Evolutionary conservation across 2,888 invertebrate genomes (phyloP).

Genomic region (Leptinotarsa juncta): DNA sequence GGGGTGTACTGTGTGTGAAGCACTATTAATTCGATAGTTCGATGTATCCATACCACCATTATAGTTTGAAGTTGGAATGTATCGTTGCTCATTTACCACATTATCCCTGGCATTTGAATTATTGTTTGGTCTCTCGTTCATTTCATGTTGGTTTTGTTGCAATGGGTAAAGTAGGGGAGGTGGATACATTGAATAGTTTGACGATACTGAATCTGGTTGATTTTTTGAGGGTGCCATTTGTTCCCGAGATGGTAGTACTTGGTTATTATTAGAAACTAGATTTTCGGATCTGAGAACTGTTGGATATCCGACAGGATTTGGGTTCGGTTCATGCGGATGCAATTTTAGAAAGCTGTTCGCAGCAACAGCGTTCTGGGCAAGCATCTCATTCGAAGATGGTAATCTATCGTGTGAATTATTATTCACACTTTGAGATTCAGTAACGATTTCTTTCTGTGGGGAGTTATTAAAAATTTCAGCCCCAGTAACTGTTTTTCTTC

Average conservation of each 20-base stretch:
- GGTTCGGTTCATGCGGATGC: conserved; percentile 2
- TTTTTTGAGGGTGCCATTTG: background rate
- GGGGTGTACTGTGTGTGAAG: background rate
- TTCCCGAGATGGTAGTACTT: background rate
- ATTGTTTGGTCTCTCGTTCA: background rate
- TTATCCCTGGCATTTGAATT: background rate
- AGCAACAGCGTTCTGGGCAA: background rate
- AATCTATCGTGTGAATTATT: background rate
- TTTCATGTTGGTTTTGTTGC: background rate
- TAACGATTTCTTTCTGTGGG: background rate
- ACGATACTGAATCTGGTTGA: background rate
- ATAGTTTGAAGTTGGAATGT: background rate
- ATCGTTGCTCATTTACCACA: background rate
- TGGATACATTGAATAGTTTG: background rate
- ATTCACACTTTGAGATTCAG: background rate
- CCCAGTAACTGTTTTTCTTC: conserved; percentile 30
- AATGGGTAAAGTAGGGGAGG: too few species aligned
- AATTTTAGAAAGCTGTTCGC: background rate
- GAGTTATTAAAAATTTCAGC: conserved; percentile 1
- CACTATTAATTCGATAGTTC: background rate
- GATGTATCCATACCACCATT: background rate
- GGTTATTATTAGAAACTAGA: background rate
- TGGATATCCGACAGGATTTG: conserved; percentile 11
- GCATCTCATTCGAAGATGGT: background rate
- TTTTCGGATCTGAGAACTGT: background rate